A percentile compares a stretch with the other conserved stretches of the same genome.
Conservation (phyloP, 2,888 invertebrate species). For the Cheiracanthium punctorium region DNA sequence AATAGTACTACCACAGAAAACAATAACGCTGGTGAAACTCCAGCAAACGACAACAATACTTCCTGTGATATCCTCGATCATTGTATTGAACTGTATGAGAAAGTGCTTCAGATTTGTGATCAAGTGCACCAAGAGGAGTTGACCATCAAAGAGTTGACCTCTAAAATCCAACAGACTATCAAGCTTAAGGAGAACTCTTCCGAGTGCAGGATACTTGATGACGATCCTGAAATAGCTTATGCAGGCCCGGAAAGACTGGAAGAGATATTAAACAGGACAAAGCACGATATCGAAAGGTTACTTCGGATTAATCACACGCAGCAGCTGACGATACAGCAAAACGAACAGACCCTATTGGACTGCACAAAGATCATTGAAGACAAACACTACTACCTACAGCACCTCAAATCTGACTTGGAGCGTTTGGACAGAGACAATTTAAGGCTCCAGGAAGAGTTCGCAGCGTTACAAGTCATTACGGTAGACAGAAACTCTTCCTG, state of each 20-base stretch:
- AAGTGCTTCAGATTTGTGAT: constrained; percentile 68
- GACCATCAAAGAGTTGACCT: constrained; percentile 71
- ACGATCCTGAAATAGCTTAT: constrained; percentile 55
- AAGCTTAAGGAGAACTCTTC: constrained; percentile 36
- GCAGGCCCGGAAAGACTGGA: constrained; percentile 57
- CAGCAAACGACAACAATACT: background rate
- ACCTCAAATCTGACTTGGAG: constrained; percentile 74
- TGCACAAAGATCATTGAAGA: constrained; percentile 74
- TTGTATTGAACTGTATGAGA: constrained; percentile 66
- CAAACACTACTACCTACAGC: constrained; percentile 73
- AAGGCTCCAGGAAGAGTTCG: constrained; percentile 68
- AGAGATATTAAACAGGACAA: constrained; percentile 64
- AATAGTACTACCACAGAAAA: background rate
- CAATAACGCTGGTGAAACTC: background rate
- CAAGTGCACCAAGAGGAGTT: constrained; percentile 72
- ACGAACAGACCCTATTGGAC: constrained; percentile 74
- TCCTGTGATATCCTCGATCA: constrained; percentile 66
- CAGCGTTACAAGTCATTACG: constrained; percentile 44
- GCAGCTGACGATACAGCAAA: constrained; percentile 73
- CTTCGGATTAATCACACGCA: constrained; percentile 72
- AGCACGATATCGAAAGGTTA: constrained; percentile 73
- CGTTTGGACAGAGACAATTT: constrained; percentile 73
- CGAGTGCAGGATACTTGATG: constrained; percentile 27
- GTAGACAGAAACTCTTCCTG: constrained; percentile 42
- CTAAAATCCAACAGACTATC: constrained; percentile 55